Evolutionary conservation across 2,113 vertebrate genomes (phyloP), one percentile per base, ranked within the genome.

Genomic region (Sakesphorus luctuosus): DNA sequence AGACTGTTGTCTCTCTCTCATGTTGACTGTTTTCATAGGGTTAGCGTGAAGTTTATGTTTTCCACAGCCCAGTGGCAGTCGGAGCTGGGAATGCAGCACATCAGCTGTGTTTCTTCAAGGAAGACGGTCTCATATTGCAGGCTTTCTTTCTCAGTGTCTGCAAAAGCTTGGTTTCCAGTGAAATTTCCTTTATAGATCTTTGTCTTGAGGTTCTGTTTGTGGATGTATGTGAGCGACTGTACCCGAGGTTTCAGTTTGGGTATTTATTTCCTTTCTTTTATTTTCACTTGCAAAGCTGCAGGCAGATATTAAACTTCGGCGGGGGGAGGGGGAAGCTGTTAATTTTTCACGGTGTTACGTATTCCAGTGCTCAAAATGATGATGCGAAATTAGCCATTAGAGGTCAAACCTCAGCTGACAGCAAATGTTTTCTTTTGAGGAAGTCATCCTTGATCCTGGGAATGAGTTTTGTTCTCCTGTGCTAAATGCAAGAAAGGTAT

Each of bases 21-120:
- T 95, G 82, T 93, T 94, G 93, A 96, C 96, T 97, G 90, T 95
- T 97, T 97, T 96, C 92, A 74, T 91, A 94, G 94, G 87, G 94
- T 94, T 95, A 94, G 95, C 77, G 26, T 93, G 96, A 94, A 93
- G 96, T 96, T 96, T 96, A 78, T 94, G 94, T 95, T 96, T 94
- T 95, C 77, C 96, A 87, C 92, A 96, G 95, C 72, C 47, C 92
- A 65, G 79, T 91, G 89, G 91, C 90, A 96, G 90, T 46, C 62
- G 31, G 94, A 89, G 90, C 87, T 73, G 96, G 93, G 92, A 95
- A 91, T 84, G 90, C 75, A 50, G 86, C 52, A 25, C 87, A 91
- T 94, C 94, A 95, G 96, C 95, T 94, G 90, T 68, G 75, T 92
- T 96, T 94, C 95, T 96, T 96, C 92, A 96, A 91, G 96, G 87